phyloP scores from a whole-genome alignment of 2,888 invertebrate species.

The Augochlorella aurata region DNA sequence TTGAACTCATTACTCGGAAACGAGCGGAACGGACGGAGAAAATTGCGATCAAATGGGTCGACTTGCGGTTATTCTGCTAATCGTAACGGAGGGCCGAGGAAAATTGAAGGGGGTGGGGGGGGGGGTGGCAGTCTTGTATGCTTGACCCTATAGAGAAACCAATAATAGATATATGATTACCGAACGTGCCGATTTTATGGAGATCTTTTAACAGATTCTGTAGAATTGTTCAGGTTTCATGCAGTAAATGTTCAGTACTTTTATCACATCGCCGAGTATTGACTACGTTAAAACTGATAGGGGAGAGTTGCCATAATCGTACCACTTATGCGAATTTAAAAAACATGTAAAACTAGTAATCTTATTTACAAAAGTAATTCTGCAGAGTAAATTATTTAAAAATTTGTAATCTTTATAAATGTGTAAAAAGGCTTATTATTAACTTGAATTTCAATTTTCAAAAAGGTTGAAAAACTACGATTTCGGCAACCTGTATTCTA shows the following conservation, averaged over 20 bases:
- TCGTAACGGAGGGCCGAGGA: not conserved
- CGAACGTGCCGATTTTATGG: not conserved
- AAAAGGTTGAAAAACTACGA: no score
- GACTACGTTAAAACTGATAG: not conserved
- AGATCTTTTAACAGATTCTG: not conserved
- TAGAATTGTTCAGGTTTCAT: not conserved
- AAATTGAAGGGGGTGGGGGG: not conserved
- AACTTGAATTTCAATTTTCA: no score
- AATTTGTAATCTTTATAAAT: no score
- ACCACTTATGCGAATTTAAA: no score
- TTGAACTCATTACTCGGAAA: not conserved
- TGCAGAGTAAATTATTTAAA: no score
- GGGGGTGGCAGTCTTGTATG: not conserved
- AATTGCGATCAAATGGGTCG: constrained; percentile 4
- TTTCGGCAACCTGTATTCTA: no score
- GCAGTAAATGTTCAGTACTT: not conserved
- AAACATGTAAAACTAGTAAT: no score
- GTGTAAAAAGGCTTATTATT: no score
- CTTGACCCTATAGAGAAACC: not conserved
- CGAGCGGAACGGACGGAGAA: not conserved
- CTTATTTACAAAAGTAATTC: no score
- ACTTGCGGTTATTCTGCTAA: not conserved
- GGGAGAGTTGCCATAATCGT: no score
- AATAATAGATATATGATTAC: not conserved
- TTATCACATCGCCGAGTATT: not conserved